These are phyloP conservation scores for Odontomyia ornata DNA, from an alignment of 2,888 invertebrate species.

Conservation along the genomic window DNA sequence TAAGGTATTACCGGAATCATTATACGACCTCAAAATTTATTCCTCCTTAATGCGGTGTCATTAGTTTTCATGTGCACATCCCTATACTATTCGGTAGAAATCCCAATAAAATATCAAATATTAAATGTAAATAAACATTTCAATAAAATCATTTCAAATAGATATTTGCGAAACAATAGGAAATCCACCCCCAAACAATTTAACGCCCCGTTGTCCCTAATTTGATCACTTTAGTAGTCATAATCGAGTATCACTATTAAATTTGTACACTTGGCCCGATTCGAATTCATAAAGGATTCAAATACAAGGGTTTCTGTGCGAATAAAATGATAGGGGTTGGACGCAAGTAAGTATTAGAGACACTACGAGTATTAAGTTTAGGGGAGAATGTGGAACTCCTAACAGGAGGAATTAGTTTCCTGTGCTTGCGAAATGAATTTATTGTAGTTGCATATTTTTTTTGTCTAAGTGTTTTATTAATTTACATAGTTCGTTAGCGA, in stretches of 20 bases:
- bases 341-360: background rate
- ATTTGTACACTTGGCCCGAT: conserved; percentile 46
- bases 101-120: conserved; percentile 36
- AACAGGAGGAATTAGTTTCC: too few relatives aligned
- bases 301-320: conserved; percentile 30
- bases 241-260: conserved; percentile 48
- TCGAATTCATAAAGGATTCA: conserved; percentile 29
- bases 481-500: too few relatives aligned
- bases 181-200: conserved; percentile 44
- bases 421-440: too few relatives aligned
- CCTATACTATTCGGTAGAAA: background rate
- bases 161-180: conserved; percentile 19
- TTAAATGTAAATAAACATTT: conserved; percentile 44
- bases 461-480: too few relatives aligned
- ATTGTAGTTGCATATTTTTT: too few relatives aligned
- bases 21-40: background rate
- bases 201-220: conserved; percentile 41
- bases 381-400: background rate
- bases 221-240: conserved; percentile 48
- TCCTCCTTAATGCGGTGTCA: background rate
- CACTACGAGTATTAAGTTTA: background rate
- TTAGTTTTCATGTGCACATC: conserved; percentile 23
- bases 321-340: conserved; percentile 16
- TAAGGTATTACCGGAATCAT: conserved; percentile 1
- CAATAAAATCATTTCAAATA: conserved; percentile 34